Evolutionary conservation across 2,888 invertebrate species (phyloP).

Genomic region (Ferrisia virgata): DNA sequence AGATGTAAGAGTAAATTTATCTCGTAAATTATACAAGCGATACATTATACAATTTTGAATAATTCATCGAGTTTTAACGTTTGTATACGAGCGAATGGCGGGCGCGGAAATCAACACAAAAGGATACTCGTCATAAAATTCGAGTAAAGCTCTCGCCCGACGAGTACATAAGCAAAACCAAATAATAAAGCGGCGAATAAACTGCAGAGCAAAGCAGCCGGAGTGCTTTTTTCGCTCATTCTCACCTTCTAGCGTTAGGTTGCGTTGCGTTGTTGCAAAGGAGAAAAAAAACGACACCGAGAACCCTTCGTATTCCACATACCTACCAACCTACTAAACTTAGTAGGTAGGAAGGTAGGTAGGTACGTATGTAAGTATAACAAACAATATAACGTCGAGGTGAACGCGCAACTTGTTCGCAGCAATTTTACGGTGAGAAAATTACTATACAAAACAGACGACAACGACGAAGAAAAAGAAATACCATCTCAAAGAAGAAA

Average conservation of each 20-base stretch:
- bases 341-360: no score
- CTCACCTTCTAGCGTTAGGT: not conserved
- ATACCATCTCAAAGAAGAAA: not conserved
- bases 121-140: slow-evolving; percentile 1
- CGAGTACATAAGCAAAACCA: not conserved
- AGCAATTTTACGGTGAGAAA: not conserved
- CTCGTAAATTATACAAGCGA: slow-evolving; percentile 10
- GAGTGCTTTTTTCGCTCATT: not conserved
- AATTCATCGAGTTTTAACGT: not conserved
- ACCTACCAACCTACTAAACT: not conserved
- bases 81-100: not conserved
- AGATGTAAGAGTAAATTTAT: slow-evolving; percentile 5
- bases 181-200: not conserved
- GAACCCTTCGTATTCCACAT: not conserved
- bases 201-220: not conserved
- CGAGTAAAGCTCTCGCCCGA: not conserved
- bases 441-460: not conserved
- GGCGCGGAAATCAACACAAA: not conserved
- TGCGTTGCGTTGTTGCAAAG: not conserved
- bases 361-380: no score
- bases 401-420: not conserved
- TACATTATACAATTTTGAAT: slow-evolving; percentile 3
- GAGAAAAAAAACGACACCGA: not conserved
- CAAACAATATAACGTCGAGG: not conserved
- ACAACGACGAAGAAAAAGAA: not conserved